Conservation (phyloP, 1,140 invertebrate genomes). For the Calephelis nemesis region DNA sequence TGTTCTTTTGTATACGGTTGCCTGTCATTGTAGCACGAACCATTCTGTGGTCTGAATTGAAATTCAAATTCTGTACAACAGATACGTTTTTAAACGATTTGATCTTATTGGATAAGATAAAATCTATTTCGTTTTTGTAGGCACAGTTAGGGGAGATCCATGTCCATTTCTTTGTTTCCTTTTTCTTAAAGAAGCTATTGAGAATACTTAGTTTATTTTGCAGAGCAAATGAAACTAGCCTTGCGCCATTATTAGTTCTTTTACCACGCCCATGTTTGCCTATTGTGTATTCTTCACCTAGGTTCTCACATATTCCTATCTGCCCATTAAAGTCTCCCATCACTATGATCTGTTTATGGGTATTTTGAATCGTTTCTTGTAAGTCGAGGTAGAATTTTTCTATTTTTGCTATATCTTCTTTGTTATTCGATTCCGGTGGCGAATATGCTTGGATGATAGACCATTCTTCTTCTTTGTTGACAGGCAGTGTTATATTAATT, state of each 20-base stretch:
- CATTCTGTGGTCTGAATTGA: slow-evolving; percentile 20
- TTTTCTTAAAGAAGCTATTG: slow-evolving; percentile 20
- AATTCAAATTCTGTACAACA: slow-evolving; percentile 4
- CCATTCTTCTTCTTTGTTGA: background rate
- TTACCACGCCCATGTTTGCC: background rate
- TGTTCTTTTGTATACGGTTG: slow-evolving; percentile 13
- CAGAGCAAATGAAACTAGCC: background rate
- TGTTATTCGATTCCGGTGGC: slow-evolving; percentile 1
- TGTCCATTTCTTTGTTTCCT: slow-evolving; percentile 21
- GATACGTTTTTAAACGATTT: slow-evolving; percentile 9
- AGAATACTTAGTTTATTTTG: slow-evolving; percentile 20
- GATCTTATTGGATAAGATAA: background rate
- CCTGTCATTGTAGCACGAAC: slow-evolving; percentile 21
- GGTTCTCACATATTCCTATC: background rate
- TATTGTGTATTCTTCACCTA: background rate
- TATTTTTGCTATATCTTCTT: background rate
- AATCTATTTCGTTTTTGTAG: slow-evolving; percentile 11
- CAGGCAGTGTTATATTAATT: background rate
- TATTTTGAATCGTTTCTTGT: slow-evolving; percentile 1
- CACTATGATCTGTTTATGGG: background rate
- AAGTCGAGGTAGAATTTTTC: slow-evolving; percentile 3
- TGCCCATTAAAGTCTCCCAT: no score
- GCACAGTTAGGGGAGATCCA: background rate
- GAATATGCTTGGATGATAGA: slow-evolving; percentile 7
- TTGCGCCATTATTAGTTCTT: background rate